Evolutionary conservation across 2,113 vertebrate genomes (phyloP).

Genomic region (Mormyrus iriodes): DNA sequence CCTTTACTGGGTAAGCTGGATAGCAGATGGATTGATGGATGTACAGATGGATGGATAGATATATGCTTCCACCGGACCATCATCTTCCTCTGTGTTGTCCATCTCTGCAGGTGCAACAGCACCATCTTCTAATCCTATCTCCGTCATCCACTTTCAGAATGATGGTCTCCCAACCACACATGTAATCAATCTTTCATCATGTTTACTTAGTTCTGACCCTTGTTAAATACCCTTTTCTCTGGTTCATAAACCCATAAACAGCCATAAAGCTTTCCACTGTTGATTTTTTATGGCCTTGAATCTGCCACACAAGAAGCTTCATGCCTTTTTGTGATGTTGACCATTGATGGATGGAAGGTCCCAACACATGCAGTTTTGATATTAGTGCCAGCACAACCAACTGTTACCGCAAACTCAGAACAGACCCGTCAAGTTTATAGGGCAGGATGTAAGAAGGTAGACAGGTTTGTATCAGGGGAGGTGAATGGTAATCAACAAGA

Average conservation of each 20-base stretch:
- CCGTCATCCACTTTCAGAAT: neutral
- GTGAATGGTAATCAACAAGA: neutral
- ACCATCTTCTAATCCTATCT: neutral
- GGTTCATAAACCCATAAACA: neutral
- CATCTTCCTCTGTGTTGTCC: neutral
- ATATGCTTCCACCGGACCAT: neutral
- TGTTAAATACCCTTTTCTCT: neutral
- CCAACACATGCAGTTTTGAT: conserved; percentile 1
- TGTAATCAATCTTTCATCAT: neutral
- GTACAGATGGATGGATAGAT: neutral
- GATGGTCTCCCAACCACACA: neutral
- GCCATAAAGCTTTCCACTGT: neutral
- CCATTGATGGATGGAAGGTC: neutral
- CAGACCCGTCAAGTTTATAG: neutral
- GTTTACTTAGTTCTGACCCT: neutral
- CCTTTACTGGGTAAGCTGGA: no score
- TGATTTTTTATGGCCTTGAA: neutral
- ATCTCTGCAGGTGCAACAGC: neutral
- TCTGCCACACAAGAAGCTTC: neutral
- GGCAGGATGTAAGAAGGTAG: neutral
- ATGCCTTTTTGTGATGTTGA: neutral
- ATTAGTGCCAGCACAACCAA: neutral
- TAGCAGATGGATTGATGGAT: no score
- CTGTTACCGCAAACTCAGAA: neutral
- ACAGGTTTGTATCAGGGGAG: neutral